These are phyloP conservation scores for Diceros bicornis DNA, from an alignment of 2,797 vertebrate species.

Conservation along the genomic window DNA sequence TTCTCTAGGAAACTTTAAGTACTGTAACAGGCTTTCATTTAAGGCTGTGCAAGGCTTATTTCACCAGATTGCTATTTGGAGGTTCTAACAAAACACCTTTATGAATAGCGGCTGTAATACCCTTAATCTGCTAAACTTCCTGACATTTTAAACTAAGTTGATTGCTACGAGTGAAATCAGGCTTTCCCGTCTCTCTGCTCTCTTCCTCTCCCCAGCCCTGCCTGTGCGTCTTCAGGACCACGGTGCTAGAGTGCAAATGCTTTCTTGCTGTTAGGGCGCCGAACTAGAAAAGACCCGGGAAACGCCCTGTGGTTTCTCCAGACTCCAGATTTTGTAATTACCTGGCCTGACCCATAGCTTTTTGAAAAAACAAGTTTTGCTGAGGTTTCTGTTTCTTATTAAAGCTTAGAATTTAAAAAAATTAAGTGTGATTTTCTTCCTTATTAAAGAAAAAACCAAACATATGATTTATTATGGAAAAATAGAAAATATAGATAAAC, in stretches of 20 bases:
- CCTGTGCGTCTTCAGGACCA: not conserved
- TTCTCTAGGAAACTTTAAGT: slow-evolving; percentile 84
- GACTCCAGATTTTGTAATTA: slow-evolving; percentile 10
- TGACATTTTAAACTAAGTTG: slow-evolving; percentile 88
- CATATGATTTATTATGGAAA: slow-evolving; percentile 49
- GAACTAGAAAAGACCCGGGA: slow-evolving; percentile 13
- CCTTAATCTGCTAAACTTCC: slow-evolving; percentile 89
- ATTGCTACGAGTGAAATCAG: slow-evolving; percentile 85
- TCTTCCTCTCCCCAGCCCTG: slow-evolving; percentile 65
- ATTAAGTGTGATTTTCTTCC: slow-evolving; percentile 38
- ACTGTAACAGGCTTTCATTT: slow-evolving; percentile 87
- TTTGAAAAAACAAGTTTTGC: not conserved
- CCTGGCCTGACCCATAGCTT: not conserved
- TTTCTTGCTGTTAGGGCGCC: not conserved
- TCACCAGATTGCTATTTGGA: slow-evolving; percentile 89
- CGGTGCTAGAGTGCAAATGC: not conserved
- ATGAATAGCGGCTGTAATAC: slow-evolving; percentile 86
- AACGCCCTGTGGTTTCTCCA: not conserved
- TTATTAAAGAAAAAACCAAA: not conserved
- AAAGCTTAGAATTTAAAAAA: not conserved
- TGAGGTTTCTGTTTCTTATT: slow-evolving; percentile 42
- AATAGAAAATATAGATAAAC: not conserved
- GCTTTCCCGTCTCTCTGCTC: slow-evolving; percentile 74
- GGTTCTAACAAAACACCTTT: slow-evolving; percentile 86
- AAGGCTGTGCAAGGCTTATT: slow-evolving; percentile 86